Base-by-base conservation (phyloP, 2,888 invertebrate genomes). In the Dolomedes plantarius region DNA sequence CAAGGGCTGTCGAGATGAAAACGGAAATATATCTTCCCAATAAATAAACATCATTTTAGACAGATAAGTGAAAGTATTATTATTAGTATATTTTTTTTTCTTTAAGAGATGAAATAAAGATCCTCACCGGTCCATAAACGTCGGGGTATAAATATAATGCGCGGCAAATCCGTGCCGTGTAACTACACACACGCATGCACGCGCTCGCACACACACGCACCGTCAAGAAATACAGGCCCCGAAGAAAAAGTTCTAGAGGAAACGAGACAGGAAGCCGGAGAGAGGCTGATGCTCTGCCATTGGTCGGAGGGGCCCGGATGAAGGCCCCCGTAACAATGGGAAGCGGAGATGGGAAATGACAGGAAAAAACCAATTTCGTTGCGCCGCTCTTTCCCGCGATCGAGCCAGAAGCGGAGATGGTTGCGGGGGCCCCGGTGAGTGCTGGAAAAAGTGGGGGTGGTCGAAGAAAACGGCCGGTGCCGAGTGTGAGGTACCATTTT, bases 281-380 rank as follows among this genome's bases (percentile, higher is more conserved):
- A 68, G 39, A 29, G 31, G 68, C 23, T 27, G 71, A 68, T 77
- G 46, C 50, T 77, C 64, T 68, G 62, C 23, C 69, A 69, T 46
- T 41, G 79, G 64, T 23, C 31, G 31, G 29, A 29, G 28, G 46
- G 29, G 41, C 65, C 65, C 71, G 65, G 76, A 72, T 82, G 76
- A 31, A 39, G 62, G 23, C 27, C 67, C 41, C 29, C 23, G 65
- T 73, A 85, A 77, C 77, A 85, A 77, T 77, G 83, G 83, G 77
- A 85, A 77, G 56, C 65, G 83, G 83, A 67, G 83, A 85, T 77
- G 72, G 72, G 46, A 85, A 85, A 85, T 85, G 83, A 85, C 83
- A 85, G 83, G 83, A 83, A 83, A 85, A 77, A 72, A 50, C 73
- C 77, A 85, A 85, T 85, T 85, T 85, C 72, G 67, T 73, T 72